These are phyloP conservation scores for Melanocharis versteri DNA, from an alignment of 2,113 vertebrate genomes.

Conservation along the genomic window DNA sequence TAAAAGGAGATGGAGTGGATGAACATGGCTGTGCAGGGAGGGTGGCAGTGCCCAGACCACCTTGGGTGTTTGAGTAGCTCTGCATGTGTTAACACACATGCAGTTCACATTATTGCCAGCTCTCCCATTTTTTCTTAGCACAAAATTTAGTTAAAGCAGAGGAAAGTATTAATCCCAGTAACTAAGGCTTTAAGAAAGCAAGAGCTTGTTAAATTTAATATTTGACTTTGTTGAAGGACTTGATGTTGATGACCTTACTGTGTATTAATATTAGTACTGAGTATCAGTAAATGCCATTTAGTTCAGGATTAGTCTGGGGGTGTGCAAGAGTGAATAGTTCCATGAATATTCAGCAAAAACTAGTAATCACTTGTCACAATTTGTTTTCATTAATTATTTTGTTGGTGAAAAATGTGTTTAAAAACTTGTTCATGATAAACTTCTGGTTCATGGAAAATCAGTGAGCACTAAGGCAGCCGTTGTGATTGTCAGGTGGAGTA, in stretches of 20 bases:
- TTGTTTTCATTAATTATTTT: neutral
- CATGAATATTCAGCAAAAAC: neutral
- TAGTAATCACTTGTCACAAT: neutral
- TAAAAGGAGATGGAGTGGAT: neutral
- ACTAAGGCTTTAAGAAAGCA: neutral
- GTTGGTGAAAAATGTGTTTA: neutral
- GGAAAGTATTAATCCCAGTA: neutral
- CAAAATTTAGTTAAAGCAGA: neutral
- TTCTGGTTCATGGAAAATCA: neutral
- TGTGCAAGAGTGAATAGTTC: neutral
- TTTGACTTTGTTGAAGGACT: neutral
- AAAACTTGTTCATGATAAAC: neutral
- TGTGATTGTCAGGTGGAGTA: neutral
- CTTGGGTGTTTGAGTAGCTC: neutral
- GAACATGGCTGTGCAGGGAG: neutral
- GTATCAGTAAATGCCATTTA: neutral
- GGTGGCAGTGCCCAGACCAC: neutral
- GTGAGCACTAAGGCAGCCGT: neutral
- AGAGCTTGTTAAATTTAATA: neutral
- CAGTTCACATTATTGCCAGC: neutral
- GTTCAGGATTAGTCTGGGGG: neutral
- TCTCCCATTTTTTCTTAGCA: neutral
- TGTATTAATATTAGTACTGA: neutral
- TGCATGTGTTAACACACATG: fast-evolving
- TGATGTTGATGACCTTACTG: neutral